Base-by-base conservation (phyloP, 2,113 vertebrate genomes). In the Laterallus jamaicensis region DNA sequence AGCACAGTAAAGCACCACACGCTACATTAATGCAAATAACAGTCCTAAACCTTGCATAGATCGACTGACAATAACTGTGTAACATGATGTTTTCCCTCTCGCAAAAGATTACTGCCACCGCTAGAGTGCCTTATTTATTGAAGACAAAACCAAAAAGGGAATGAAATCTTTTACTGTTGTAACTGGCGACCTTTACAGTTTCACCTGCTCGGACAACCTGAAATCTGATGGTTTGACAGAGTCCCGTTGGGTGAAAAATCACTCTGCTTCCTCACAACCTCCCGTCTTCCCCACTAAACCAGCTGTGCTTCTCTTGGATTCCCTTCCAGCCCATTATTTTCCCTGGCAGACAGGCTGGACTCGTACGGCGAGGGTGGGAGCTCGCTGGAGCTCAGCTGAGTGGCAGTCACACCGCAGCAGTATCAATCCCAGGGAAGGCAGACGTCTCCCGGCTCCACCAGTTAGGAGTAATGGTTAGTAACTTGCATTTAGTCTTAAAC, bases 291-390 rank as follows among this genome's bases (percentile, higher is more conserved):
- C 67, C 79, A 56, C 62, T 73, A 24, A 92, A 95, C 78, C 49
- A 86, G 89, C 42, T 64, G 59, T 56, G 62, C 47, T 94, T 68
- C 82, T 67, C 78, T 83, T 82, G 64, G 83, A 52, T 68, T 82
- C 54, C 73, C 83, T 6, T 76, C 88, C 86, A 84, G 90, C 18
- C 82, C 84, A 29, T 71, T 75, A 60, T 90, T 93, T 91, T 83
- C 81, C 75, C 62, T 31, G 75, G 56, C 59, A 73, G 76, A 56
- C 40, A 58, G 88, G n/a, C 31, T 20, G 28, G 37, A 67, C 49
- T 81, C 9, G 2, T 26, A 19, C 0, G 1, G 70, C 1, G 4
- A 73, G 67, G 52, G 5, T 73, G 39, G 64, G 76, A 78, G 75
- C 25, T 28, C 0, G 0, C 0, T 14, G 40, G 62, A 66, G 67